Base-by-base conservation (phyloP, 2,113 vertebrate species). In the Desmodus rotundus region DNA sequence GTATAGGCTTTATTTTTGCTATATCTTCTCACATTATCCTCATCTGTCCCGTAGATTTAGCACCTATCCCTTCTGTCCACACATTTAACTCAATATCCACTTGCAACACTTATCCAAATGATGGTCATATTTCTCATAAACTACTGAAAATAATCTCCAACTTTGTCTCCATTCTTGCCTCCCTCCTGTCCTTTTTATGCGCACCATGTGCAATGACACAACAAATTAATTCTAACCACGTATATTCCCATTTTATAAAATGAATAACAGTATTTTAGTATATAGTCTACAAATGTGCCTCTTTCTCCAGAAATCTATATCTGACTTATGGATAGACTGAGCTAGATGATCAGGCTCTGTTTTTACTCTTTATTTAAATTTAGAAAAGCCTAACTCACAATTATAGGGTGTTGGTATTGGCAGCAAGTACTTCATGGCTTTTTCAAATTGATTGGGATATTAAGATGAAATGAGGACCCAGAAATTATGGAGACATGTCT, bases 401-500 rank as follows among this genome's bases (percentile, higher is more conserved):
- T 96, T 93, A 90, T 33, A 95, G 81, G 52, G 31, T 85, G 10
- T 70, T 91, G 85, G 13, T 47, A 94, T 82, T 76, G 47, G 72
- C 63, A 80, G 26, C 16, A 94, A 94, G 65, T 82, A 95, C 89
- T 84, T 95, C 83, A 80, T 83, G 50, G 8, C 5, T 61, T 28
- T 94, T 95, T 92, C 36, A 84, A 73, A 95, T 87, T 65, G 43
- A 91, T 61, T 80, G 24, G 17, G 22, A 87, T 97, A 96, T 87
- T 95, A 92, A 90, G 84, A 92, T 50, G 26, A 88, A 95, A 74
- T 84, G 47, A 77, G 20, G 43, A 78, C 11, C 28, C 5, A 70
- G 50, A 91, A 93, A 90, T 95, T 97, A 94, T 67, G 41, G 73
- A 89, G 43, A 89, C 26, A 70, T 87, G 68, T 76, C 92, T 96